Evolutionary conservation across 1,140 invertebrate species (phyloP).

Genomic region (Euura lappo): DNA sequence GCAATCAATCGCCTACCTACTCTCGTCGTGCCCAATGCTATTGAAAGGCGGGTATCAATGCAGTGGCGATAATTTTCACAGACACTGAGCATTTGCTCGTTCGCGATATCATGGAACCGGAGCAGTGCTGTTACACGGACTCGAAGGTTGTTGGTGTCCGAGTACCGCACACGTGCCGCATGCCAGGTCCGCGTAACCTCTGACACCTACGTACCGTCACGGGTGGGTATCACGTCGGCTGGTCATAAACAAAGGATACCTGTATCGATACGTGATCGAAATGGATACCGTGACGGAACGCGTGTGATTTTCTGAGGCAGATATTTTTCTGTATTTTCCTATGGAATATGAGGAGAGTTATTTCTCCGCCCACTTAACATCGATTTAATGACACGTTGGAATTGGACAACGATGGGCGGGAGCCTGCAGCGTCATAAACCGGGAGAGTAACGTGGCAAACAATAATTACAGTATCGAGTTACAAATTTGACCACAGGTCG

Average conservation of each 20-base stretch:
- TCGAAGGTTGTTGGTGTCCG: neutral
- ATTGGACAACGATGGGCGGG: no score
- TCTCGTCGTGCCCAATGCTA: neutral
- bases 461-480: slow-evolving; percentile 3
- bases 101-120: neutral
- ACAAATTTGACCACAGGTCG: neutral
- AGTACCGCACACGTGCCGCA: neutral
- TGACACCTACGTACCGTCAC: neutral
- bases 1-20: neutral
- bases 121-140: neutral
- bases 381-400: no score
- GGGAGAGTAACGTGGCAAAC: neutral
- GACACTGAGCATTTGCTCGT: neutral
- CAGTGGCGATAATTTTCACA: neutral
- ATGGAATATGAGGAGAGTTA: no score
- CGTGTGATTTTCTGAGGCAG: neutral
- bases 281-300: no score
- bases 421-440: neutral
- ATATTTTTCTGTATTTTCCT: no score
- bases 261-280: no score
- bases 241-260: no score
- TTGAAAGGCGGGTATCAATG: neutral
- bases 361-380: no score
- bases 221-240: neutral
- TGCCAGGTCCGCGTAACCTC: neutral